Conservation (phyloP, 2,888 invertebrate genomes). For the Acleris emargana region DNA sequence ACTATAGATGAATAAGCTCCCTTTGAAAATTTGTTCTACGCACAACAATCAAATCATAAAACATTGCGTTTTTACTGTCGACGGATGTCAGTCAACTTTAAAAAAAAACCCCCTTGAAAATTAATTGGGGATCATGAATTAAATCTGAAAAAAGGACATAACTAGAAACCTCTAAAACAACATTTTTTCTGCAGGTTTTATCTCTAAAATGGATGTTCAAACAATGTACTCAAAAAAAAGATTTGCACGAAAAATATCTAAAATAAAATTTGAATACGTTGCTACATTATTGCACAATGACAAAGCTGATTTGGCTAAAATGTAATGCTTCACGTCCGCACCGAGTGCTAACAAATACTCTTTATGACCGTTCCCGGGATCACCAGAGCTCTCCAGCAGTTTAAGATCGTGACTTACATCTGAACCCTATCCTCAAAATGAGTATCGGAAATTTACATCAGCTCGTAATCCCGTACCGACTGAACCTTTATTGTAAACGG, state of each 20-base stretch:
- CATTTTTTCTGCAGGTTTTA: too few species aligned
- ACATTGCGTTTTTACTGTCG: too few species aligned
- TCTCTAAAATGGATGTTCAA: too few species aligned
- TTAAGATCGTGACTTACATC: conserved; percentile 68
- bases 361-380: conserved; percentile 37
- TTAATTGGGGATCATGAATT: too few species aligned
- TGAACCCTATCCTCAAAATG: conserved; percentile 79
- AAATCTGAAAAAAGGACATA: too few species aligned
- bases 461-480: conserved; percentile 79
- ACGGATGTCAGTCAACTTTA: too few species aligned
- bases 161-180: too few species aligned
- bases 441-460: conserved; percentile 84
- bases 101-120: too few species aligned
- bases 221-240: not conserved
- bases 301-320: conserved; percentile 14
- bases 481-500: conserved; percentile 83
- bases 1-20: too few species aligned
- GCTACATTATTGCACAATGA: not conserved
- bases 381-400: conserved; percentile 37
- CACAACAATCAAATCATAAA: too few species aligned
- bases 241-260: not conserved
- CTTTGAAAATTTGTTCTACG: too few species aligned
- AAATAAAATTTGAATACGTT: too few species aligned
- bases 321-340: conserved; percentile 17
- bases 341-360: conserved; percentile 27